phyloP scores from a whole-genome alignment of 2,888 invertebrate species.

The Drosophila buzzatii region DNA sequence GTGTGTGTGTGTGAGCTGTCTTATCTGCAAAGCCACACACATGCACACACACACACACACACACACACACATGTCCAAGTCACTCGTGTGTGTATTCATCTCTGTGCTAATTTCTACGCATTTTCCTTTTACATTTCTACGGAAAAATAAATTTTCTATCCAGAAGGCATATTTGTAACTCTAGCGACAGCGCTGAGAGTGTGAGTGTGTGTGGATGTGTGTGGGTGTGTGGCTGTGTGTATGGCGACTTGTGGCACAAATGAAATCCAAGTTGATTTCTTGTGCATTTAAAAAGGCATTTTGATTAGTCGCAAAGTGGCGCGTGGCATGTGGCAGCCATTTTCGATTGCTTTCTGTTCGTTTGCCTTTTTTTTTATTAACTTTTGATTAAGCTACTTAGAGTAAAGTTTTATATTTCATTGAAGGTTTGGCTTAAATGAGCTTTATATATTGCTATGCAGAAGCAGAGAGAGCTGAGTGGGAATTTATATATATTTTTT shows the following conservation, averaged over 20 bases:
- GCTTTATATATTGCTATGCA: not conserved
- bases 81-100: slow-evolving; percentile 74
- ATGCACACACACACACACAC: slow-evolving; percentile 11
- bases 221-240: too few species aligned
- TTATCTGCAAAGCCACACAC: slow-evolving; percentile 55
- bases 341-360: slow-evolving; percentile 46
- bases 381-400: slow-evolving; percentile 36
- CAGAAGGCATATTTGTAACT: slow-evolving; percentile 58
- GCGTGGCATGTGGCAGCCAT: slow-evolving; percentile 61
- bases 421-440: not conserved
- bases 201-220: not conserved
- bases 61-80: slow-evolving; percentile 18
- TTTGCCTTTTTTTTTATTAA: slow-evolving; percentile 30
- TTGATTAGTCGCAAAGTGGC: slow-evolving; percentile 75
- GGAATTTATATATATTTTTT: not conserved
- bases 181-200: slow-evolving; percentile 25
- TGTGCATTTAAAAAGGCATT: slow-evolving; percentile 79
- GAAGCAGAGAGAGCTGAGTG: not conserved
- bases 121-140: slow-evolving; percentile 51
- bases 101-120: slow-evolving; percentile 79
- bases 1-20: slow-evolving; percentile 37
- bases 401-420: not conserved
- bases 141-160: slow-evolving; percentile 15
- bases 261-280: slow-evolving; percentile 73
- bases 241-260: slow-evolving; percentile 19